Base-by-base conservation (phyloP, 2,797 vertebrate genomes). In the Sebastes kiyomatsui region DNA sequence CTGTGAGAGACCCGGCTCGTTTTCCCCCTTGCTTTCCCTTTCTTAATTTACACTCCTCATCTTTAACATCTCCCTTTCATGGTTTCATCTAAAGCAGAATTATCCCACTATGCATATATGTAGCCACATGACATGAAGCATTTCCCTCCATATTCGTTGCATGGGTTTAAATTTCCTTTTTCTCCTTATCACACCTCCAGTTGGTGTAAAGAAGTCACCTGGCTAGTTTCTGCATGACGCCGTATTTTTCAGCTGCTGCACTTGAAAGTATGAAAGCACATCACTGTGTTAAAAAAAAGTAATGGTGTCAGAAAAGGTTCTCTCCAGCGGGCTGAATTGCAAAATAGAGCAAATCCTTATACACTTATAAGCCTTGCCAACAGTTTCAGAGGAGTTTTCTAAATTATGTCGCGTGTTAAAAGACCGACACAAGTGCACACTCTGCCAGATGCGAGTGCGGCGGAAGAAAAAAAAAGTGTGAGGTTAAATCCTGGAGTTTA, bases 271-370 rank as follows among this genome's bases (percentile, higher is more conserved):
- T 72, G 66, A 89, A 86, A 88, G 76, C 77, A 84, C 81, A 82
- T 75, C 38, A 16, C 52, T 42, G 69, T 68, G 74, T 84, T 90
- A 60, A 77, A 77, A 67, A 67, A 82, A 85, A 76, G 81, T 69
- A 66, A 82, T 70, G 54, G 77, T 92, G 87, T 91, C 89, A 87
- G 83, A 73, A 73, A 76, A 84, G 72, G 84, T 91, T 91, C 82
- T 32, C 86, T 88, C 81, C 84, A 80, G 76, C 52, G 73, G 85
- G 86, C 77, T 91, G 84, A 72, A 80, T 85, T 78, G 76, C 90
- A 92, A 90, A 90, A 92, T 70, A 81, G 72, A 91, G 81, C 80
- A 78, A 90, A 91, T 87, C 68, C 27, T 35, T 77, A 46, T 18
- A 65, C 75, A 77, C 69, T 65, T 77, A 72, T 28, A 85, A 81